A percentile compares a stretch with the other conserved stretches of the same genome.
Evolutionary conservation across 2,797 vertebrate genomes (phyloP).

Genomic region (Psittacula echo): DNA sequence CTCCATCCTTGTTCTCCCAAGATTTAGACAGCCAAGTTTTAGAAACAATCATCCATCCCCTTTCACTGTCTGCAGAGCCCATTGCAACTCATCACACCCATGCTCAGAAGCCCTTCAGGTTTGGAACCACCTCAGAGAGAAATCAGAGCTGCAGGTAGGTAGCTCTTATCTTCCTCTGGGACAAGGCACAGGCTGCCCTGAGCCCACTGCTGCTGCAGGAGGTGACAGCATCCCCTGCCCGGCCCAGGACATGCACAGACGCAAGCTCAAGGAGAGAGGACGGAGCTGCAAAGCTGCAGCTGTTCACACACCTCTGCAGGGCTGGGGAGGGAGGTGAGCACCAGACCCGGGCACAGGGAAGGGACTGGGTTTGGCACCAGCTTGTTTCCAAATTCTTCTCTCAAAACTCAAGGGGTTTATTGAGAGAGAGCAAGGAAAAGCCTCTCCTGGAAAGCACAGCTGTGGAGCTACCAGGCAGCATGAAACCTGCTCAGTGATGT

Average conservation of each 20-base stretch:
- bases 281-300: background rate
- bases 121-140: background rate
- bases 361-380: background rate
- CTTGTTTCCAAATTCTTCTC: background rate
- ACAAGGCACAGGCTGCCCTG: background rate
- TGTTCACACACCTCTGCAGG: background rate
- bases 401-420: background rate
- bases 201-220: background rate
- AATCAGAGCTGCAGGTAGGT: background rate
- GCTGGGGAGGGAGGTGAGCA: background rate
- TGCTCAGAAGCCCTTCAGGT: background rate
- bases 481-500: background rate
- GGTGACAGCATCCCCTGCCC: background rate
- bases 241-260: fast-evolving
- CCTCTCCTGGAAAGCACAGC: background rate
- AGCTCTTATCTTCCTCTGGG: background rate
- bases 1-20: background rate
- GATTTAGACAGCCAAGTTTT: background rate
- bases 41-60: background rate
- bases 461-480: background rate
- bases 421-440: background rate
- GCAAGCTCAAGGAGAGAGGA: fast-evolving
- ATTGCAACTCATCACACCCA: background rate
- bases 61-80: background rate
- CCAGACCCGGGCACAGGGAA: background rate